Conservation (phyloP, 2,113 vertebrate genomes). For the Campylorhamphus procurvoides region DNA sequence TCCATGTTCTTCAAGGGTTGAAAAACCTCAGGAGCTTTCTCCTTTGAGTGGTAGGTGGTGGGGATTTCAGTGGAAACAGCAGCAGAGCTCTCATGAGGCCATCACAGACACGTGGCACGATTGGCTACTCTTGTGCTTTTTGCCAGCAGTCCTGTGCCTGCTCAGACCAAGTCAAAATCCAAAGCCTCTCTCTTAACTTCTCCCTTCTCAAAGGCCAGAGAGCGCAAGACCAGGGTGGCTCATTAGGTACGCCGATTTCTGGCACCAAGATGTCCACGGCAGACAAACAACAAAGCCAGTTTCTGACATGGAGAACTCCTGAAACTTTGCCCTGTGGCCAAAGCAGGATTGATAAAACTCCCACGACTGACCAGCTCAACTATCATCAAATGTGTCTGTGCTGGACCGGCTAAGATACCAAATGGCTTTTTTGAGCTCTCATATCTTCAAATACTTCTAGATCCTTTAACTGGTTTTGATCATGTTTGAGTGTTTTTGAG, state of each 20-base stretch:
- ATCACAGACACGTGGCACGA: background rate
- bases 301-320: background rate
- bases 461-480: background rate
- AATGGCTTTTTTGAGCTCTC: background rate
- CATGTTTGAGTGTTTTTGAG: background rate
- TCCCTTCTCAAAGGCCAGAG: background rate
- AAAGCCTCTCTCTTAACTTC: background rate
- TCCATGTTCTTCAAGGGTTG: background rate
- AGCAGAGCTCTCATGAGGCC: background rate
- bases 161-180: background rate
- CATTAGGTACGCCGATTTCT: background rate
- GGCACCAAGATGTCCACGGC: background rate
- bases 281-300: background rate
- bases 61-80: background rate
- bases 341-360: background rate
- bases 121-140: fast-evolving
- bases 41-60: background rate
- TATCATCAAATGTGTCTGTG: background rate
- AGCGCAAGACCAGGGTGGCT: background rate
- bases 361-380: background rate
- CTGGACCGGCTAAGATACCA: background rate
- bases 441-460: background rate
- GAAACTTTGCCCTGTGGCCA: background rate
- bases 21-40: background rate
- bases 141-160: background rate